Percentiles rank a stretch among this genome's conserved stretches.
Conservation (phyloP, 2,888 invertebrate species). For the Anoncus sp. region DNA sequence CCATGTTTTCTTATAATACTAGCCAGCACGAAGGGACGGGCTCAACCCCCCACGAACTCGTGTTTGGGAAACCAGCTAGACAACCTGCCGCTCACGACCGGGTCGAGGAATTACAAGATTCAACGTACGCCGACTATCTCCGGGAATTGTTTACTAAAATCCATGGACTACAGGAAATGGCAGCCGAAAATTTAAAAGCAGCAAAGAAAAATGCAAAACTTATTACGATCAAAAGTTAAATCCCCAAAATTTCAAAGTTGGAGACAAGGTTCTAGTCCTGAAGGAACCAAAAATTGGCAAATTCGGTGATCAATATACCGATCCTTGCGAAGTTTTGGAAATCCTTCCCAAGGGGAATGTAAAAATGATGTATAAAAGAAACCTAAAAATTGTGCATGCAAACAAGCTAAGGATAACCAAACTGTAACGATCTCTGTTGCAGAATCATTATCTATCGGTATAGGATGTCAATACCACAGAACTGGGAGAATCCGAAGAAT, state of each 20-base stretch:
- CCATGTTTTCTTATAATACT: too few species aligned
- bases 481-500: too few species aligned
- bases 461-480: too few species aligned
- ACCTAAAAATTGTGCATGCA: conserved; percentile 26
- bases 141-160: neutral
- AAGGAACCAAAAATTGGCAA: too few species aligned
- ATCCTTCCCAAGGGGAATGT: conserved; percentile 4
- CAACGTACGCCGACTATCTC: neutral
- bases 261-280: too few species aligned
- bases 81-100: neutral
- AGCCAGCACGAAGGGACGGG: neutral
- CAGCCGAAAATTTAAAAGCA: too few species aligned
- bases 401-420: conserved; percentile 5
- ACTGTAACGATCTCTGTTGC: too few species aligned
- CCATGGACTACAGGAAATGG: neutral
- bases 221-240: too few species aligned
- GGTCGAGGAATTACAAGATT: neutral
- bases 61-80: neutral
- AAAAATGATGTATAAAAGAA: neutral
- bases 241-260: too few species aligned
- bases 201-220: too few species aligned
- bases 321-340: conserved; percentile 4
- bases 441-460: too few species aligned
- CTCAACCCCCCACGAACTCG: neutral
- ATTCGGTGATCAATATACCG: conserved; percentile 1